Base-by-base conservation (phyloP, 2,113 vertebrate species). In the Centropus unirufus region DNA sequence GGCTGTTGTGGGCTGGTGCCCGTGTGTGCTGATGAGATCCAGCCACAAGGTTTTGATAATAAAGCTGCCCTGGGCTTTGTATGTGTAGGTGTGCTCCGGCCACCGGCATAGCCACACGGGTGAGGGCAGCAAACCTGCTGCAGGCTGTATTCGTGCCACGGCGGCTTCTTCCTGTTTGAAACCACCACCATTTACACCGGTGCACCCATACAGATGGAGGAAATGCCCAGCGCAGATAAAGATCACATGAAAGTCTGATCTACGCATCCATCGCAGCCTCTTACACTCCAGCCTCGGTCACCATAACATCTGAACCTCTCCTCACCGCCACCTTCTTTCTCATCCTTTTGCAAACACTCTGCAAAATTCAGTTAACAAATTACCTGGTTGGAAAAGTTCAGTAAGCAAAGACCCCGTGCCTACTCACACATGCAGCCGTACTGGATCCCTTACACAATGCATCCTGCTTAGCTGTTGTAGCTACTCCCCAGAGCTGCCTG, bases 401-500 rank as follows among this genome's bases (percentile, higher is more conserved):
- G 24, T 9, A 42, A 40, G n/a, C 67, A 24, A 73, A 74, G n/a
- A 32, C 29, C 17, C 49, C 1, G 1, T 51, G 36, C 47, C 61
- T 21, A 6, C 29, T n/a, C 23, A 62, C 11, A 13, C 21, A 5
- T 4, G 32, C 49, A 27, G 61, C 64, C 0, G 0, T 34, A 18
- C 44, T 68, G 30, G 46, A 67, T 18, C 12, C 3, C 44, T 32
- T 46, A 47, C 12, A 46, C 12, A 0, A 1, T 7, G 39, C 6
- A 10, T 23, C 39, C 46, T 9, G 8, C 59, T 47, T 19, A 52
- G 57, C 12, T 27, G 58, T 27, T 58, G 69, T 10, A 47, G 40
- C 54, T 73, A 8, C 57, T 68, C 49, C 49, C 30, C 17, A 8
- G 9, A 20, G 34, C 87, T 61, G 58, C 76, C 55, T 49, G 68